Base-by-base conservation (phyloP, 2,797 vertebrate genomes). In the Sylvilagus floridanus region DNA sequence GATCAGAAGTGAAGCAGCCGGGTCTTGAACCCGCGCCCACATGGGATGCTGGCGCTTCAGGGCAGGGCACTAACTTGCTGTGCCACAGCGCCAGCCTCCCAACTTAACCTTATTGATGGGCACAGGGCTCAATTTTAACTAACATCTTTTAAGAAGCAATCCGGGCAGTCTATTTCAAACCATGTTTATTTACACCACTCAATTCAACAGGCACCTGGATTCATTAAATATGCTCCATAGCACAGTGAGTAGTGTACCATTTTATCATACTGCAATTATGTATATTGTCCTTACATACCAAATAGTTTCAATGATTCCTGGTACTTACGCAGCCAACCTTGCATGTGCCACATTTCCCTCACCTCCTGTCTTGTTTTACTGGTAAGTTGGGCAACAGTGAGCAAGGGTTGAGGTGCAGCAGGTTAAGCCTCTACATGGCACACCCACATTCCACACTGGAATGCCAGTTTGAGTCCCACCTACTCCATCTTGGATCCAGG, bases 131-230 rank as follows among this genome's bases (percentile, higher is more conserved):
- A 86, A 47, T 79, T 76, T 93, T 81, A 93, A 86, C 47, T 91
- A 69, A n/a, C 42, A 88, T 82, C 54, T 82, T 94, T 92, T 95
- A 1, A 91, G 54, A 96, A 96, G 66, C 13, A 81, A 88, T 14
- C 21, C 90, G n/a, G 47, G 50, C 50, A 84, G 60, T 75, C 75
- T 28, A 77, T 76, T 86, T 71, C 90, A 24, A n/a, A 83, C 76
- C 68, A 24, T 87, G 72, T 62, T 90, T 76, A 88, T 69, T 66
- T 57, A 87, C 37, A 95, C 30, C 66, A 77, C 22, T 95, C 75
- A 88, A 69, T 84, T 91, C 90, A 35, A 83, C 2, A 93, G 57
- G 57, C 65, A 95, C 57, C 54, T 86, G 17, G 69, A 92, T 87
- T 84, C 52, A 65, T 78, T 62, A 63, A 88, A 84, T 24, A 93